Percentiles rank a stretch among this genome's conserved stretches.
phyloP scores from a whole-genome alignment of 2,888 invertebrate species.

The Hofmannophila pseudospretella region DNA sequence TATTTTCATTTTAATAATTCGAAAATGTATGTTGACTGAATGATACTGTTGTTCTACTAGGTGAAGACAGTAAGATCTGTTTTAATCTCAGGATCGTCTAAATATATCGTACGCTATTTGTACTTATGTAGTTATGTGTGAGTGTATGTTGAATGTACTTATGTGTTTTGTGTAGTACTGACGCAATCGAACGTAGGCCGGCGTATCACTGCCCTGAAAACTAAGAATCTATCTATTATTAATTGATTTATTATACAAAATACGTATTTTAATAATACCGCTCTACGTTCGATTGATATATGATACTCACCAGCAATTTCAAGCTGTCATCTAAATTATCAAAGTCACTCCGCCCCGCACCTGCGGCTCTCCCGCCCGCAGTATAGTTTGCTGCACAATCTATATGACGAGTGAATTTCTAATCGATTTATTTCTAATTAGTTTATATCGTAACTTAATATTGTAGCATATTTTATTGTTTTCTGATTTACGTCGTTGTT shows the following conservation, averaged over 20 bases:
- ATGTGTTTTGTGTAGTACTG: conserved; percentile 28
- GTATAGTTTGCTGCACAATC: no score
- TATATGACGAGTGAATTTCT: no score
- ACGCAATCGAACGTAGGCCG: neutral
- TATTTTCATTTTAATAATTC: conserved; percentile 4
- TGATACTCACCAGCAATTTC: no score
- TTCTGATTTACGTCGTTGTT: no score
- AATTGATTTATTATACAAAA: no score
- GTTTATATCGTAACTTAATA: no score
- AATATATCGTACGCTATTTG: conserved; percentile 49
- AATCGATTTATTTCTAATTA: no score
- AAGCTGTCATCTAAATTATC: no score
- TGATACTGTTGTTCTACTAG: conserved; percentile 5
- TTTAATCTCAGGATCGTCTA: conserved; percentile 42
- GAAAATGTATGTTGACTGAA: neutral
- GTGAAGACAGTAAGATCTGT: conserved; percentile 31
- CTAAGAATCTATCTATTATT: neutral
- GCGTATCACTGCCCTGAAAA: neutral
- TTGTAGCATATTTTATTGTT: no score
- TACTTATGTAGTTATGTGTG: conserved; percentile 60
- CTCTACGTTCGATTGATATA: conserved; percentile 12
- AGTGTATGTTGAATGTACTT: conserved; percentile 40
- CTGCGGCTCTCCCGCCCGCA: no score
- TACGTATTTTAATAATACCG: conserved; percentile 15
- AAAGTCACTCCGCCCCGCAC: no score